Conservation (phyloP, 2,888 invertebrate species). For the Prionchulus punctatus region DNA sequence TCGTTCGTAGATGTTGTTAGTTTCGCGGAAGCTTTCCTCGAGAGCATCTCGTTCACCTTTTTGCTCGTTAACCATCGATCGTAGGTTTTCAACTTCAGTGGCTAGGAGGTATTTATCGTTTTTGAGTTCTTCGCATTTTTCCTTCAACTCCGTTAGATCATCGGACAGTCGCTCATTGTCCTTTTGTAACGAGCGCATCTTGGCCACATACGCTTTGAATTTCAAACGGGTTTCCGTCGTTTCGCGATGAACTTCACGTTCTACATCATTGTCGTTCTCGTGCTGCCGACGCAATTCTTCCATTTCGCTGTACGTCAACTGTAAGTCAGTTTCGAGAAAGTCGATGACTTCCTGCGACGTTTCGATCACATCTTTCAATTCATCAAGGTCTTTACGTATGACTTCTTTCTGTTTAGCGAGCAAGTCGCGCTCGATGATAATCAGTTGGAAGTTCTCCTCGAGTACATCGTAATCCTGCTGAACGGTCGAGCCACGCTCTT, state of each 20-base stretch:
- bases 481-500: no score
- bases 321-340: constrained; percentile 4
- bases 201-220: constrained; percentile 25
- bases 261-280: neutral
- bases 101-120: neutral
- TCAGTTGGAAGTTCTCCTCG: neutral
- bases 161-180: constrained; percentile 19
- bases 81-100: no score
- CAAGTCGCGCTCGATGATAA: neutral
- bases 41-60: no score
- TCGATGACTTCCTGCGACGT: constrained; percentile 6
- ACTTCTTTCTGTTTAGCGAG: neutral
- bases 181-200: constrained; percentile 22
- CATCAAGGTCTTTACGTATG: neutral
- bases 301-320: neutral
- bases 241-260: neutral
- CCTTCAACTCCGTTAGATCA: neutral
- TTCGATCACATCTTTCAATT: constrained; percentile 6
- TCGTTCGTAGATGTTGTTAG: no score
- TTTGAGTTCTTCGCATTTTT: neutral
- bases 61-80: no score
- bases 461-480: no score
- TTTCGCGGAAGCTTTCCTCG: no score
- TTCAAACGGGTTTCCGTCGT: constrained; percentile 3
- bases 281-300: neutral